Percentiles rank a stretch among this genome's conserved stretches.
These are phyloP conservation scores for Eucidaris tribuloides DNA, from an alignment of 35 echinoderm and acorn worm genomes.

Conservation along the genomic window DNA sequence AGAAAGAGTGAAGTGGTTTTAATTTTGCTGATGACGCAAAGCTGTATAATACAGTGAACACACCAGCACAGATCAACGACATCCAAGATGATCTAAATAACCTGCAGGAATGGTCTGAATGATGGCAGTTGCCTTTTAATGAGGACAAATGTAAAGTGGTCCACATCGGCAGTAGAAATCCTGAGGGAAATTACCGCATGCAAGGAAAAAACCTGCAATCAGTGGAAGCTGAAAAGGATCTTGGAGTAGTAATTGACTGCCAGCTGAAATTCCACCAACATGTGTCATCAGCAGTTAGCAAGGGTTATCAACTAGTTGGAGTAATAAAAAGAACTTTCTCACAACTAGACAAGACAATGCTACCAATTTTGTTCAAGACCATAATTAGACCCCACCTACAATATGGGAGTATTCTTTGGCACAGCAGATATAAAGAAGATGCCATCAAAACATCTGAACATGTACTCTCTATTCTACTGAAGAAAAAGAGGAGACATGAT, in stretches of 20 bases:
- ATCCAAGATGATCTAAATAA: slow-evolving; percentile 35
- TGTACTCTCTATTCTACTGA: slow-evolving; percentile 12
- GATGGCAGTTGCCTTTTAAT: slow-evolving; percentile 35
- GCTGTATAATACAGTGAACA: not conserved
- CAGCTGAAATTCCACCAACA: not conserved
- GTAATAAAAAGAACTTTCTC: slow-evolving; percentile 19
- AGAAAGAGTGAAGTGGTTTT: slow-evolving; percentile 4
- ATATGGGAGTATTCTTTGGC: too few relatives aligned
- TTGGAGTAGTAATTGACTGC: too few relatives aligned
- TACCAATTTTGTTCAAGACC: slow-evolving; percentile 30
- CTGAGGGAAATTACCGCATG: not conserved
- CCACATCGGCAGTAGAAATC: slow-evolving; percentile 16
- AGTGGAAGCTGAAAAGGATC: not conserved
- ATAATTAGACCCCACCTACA: slow-evolving; percentile 24
- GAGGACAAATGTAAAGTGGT: slow-evolving; percentile 52
- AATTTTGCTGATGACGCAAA: slow-evolving; percentile 59
- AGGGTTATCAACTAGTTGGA: not conserved
- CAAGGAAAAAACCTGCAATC: not conserved
- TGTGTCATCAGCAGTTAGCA: not conserved
- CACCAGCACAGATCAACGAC: not conserved
- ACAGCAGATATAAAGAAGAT: slow-evolving; percentile 8
- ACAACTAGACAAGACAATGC: not conserved
- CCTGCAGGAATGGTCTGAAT: slow-evolving; percentile 20
- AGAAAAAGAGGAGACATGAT: slow-evolving; percentile 36
- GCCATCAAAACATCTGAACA: not conserved